phyloP scores from a whole-genome alignment of 1,140 invertebrate genomes.

The Dolichoris vasculosae region DNA sequence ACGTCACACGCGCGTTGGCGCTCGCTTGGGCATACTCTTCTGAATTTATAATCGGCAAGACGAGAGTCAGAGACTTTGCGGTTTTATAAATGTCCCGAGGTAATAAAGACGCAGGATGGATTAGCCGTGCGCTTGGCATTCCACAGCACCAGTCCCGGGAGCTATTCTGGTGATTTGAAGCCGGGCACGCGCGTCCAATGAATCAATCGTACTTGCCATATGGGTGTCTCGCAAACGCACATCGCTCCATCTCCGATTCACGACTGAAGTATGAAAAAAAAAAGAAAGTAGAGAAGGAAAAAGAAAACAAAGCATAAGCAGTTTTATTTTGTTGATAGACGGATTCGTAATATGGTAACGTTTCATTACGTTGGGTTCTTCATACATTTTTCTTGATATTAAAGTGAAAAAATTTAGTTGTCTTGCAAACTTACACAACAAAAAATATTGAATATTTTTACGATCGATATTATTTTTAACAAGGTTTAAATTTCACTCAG shows the following conservation, averaged over 20 bases:
- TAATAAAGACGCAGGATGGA: conserved; percentile 70
- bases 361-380: background rate
- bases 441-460: too few species aligned
- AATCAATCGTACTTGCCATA: conserved; percentile 64
- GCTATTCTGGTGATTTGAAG: conserved; percentile 71
- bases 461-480: too few species aligned
- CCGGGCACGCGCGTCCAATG: conserved; percentile 69
- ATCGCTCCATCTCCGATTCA: conserved; percentile 27
- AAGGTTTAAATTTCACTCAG: too few species aligned
- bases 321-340: background rate
- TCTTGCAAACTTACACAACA: too few species aligned
- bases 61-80: background rate
- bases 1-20: background rate
- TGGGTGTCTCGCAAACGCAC: background rate
- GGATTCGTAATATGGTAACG: too few species aligned
- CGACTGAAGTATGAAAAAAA: background rate
- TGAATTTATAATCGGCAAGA: conserved; percentile 38
- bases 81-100: conserved; percentile 67
- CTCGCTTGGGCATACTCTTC: background rate
- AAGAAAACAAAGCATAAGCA: background rate
- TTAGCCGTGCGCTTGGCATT: conserved; percentile 64
- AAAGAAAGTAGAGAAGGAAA: background rate
- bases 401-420: too few species aligned
- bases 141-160: conserved; percentile 56
- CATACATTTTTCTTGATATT: too few species aligned